These are phyloP conservation scores for Mugil cephalus DNA, from an alignment of 2,113 vertebrate species.

Conservation along the genomic window DNA sequence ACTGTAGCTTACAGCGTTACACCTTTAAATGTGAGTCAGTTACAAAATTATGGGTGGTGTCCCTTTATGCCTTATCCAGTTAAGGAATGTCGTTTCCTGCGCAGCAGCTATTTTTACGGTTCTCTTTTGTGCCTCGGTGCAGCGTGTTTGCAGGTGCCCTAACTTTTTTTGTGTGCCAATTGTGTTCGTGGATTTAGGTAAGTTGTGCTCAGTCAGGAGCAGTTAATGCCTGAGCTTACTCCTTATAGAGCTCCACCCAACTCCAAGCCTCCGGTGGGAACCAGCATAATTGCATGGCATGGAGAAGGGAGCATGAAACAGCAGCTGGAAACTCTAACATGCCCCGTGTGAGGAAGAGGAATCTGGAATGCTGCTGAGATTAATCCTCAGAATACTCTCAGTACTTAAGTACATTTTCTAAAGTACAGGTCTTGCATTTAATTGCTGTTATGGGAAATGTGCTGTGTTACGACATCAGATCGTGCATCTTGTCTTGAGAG, in stretches of 20 bases:
- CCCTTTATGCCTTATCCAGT: constrained; percentile 40
- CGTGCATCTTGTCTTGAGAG: constrained; percentile 14
- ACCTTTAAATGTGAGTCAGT: constrained; percentile 36
- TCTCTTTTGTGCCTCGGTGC: constrained; percentile 53
- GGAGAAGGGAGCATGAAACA: constrained; percentile 65
- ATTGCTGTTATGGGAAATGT: constrained; percentile 47
- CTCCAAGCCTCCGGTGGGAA: constrained; percentile 73
- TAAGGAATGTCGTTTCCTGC: constrained; percentile 55
- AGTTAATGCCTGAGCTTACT: constrained; percentile 70
- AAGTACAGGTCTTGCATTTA: constrained; percentile 53
- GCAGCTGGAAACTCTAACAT: constrained; percentile 70
- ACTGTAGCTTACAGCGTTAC: not conserved
- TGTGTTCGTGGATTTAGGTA: constrained; percentile 56
- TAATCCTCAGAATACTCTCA: constrained; percentile 44
- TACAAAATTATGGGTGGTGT: constrained; percentile 49
- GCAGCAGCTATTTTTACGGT: constrained; percentile 32
- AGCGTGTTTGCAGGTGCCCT: constrained; percentile 36
- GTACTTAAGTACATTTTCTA: constrained; percentile 1
- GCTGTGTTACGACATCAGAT: constrained; percentile 20
- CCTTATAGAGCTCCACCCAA: constrained; percentile 71
- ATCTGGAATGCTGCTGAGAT: constrained; percentile 58
- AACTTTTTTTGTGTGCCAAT: constrained; percentile 32
- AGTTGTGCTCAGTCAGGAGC: constrained; percentile 57
- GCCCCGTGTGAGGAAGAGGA: constrained; percentile 48
- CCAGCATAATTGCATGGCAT: constrained; percentile 73